Percentiles rank a stretch among this genome's conserved stretches.
Evolutionary conservation across 1,140 invertebrate genomes (phyloP).

Genomic region (Drosophila pseudoananassae): DNA sequence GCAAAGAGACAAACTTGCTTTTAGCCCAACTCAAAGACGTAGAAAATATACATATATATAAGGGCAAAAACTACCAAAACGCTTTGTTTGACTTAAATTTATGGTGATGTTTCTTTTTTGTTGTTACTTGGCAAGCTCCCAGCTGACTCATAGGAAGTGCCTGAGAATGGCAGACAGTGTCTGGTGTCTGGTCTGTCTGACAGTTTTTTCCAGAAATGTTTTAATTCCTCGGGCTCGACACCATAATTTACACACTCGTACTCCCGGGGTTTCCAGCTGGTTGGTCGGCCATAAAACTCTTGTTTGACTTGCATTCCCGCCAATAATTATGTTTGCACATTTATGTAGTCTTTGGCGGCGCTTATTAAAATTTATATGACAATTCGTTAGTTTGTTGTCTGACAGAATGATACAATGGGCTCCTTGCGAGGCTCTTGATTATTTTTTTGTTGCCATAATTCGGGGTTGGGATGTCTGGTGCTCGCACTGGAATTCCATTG

Average conservation of each 20-base stretch:
- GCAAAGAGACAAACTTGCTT: slow-evolving; percentile 75
- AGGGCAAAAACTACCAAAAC: slow-evolving; percentile 58
- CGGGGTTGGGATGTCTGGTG: not conserved
- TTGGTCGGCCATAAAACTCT: slow-evolving; percentile 45
- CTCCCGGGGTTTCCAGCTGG: slow-evolving; percentile 14
- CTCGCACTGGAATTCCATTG: slow-evolving; percentile 5
- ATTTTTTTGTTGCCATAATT: slow-evolving; percentile 34
- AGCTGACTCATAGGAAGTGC: slow-evolving; percentile 54
- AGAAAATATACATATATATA: slow-evolving; percentile 15
- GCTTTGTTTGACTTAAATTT: slow-evolving; percentile 82
- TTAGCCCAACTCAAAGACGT: slow-evolving; percentile 54
- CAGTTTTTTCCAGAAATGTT: slow-evolving; percentile 59
- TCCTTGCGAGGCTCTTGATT: slow-evolving; percentile 31
- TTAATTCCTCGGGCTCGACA: slow-evolving; percentile 66
- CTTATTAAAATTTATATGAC: slow-evolving; percentile 70
- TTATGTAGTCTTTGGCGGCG: slow-evolving; percentile 40
- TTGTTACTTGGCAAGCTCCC: slow-evolving; percentile 34
- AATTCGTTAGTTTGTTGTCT: slow-evolving; percentile 52
- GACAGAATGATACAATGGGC: slow-evolving; percentile 43
- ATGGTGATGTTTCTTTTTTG: slow-evolving; percentile 72
- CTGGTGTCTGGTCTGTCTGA: slow-evolving; percentile 38
- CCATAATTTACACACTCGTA: slow-evolving; percentile 56
- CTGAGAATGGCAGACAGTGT: slow-evolving; percentile 43
- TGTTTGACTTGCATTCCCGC: slow-evolving; percentile 57
- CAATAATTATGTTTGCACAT: slow-evolving; percentile 64